Evolutionary conservation across 92 coral and sea anemone genomes (phyloP).

Genomic region (Porites lobata): DNA sequence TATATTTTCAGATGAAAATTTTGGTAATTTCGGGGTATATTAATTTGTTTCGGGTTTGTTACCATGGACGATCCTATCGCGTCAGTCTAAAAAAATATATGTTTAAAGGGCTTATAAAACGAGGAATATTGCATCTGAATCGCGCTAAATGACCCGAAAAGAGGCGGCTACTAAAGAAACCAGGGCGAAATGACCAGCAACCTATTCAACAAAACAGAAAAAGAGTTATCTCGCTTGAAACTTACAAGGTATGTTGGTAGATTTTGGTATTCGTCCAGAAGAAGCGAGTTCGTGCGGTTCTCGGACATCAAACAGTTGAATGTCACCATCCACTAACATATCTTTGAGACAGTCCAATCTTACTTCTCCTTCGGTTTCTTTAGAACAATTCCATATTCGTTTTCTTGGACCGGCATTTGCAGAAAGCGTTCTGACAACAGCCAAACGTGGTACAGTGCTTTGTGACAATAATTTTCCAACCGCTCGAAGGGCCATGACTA

Average conservation of each 20-base stretch:
- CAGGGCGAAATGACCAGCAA: neutral
- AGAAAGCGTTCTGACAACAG: conserved; percentile 7
- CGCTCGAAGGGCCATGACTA: conserved; percentile 42
- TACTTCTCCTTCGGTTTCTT: conserved; percentile 35
- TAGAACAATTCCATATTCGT: conserved; percentile 53
- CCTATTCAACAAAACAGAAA: neutral
- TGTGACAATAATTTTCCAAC: conserved; percentile 31
- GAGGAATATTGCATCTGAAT: no score
- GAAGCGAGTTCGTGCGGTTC: conserved; percentile 76
- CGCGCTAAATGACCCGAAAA: no score
- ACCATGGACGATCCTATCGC: no score
- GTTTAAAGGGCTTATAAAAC: no score
- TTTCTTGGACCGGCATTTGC: conserved; percentile 27
- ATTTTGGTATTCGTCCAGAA: conserved; percentile 76
- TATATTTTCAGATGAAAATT: no score
- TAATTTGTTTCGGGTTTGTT: no score
- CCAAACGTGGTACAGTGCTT: conserved; percentile 7
- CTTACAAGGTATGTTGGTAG: conserved; percentile 81
- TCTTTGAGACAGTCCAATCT: conserved; percentile 67
- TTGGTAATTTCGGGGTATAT: no score
- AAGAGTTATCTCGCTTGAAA: neutral
- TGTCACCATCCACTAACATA: conserved; percentile 54
- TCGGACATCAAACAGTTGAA: conserved; percentile 85
- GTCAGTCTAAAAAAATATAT: no score
- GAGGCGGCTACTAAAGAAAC: no score